phyloP scores from a whole-genome alignment of 2,888 invertebrate species.

The Zelleria hepariella region DNA sequence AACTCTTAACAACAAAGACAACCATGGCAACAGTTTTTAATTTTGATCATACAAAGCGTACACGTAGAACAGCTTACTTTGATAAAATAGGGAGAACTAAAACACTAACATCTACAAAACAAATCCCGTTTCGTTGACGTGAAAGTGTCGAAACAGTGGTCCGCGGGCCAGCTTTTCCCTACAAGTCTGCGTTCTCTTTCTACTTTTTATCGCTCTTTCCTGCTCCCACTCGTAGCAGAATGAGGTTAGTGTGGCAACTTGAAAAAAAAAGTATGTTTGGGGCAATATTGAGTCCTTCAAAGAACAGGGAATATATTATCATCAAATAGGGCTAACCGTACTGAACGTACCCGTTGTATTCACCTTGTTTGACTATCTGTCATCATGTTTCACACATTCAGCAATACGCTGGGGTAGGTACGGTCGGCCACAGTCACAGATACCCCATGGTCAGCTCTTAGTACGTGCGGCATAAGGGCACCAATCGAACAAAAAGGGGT shows the following conservation, averaged over 20 bases:
- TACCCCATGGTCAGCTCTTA: too few species aligned
- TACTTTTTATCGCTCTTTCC: constrained; percentile 25
- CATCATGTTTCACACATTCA: too few species aligned
- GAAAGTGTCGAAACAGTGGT: constrained; percentile 34
- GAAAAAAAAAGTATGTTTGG: not conserved
- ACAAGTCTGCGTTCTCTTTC: constrained; percentile 35
- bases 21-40: too few species aligned
- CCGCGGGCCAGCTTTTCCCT: constrained; percentile 60
- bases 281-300: not conserved
- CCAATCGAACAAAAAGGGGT: too few species aligned
- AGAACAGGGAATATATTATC: not conserved
- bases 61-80: not conserved
- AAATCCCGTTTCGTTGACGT: constrained; percentile 10
- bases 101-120: not conserved
- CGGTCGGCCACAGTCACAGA: too few species aligned
- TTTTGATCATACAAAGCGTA: too few species aligned
- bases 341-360: too few species aligned
- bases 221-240: constrained; percentile 27
- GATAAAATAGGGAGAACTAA: not conserved
- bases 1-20: too few species aligned
- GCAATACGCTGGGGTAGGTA: too few species aligned
- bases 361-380: too few species aligned
- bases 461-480: too few species aligned
- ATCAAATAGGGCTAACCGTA: too few species aligned
- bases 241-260: constrained; percentile 34